Evolutionary conservation across 2,113 vertebrate species (phyloP), one percentile per base, ranked within the genome.

Genomic region (Pygoscelis antarcticus): DNA sequence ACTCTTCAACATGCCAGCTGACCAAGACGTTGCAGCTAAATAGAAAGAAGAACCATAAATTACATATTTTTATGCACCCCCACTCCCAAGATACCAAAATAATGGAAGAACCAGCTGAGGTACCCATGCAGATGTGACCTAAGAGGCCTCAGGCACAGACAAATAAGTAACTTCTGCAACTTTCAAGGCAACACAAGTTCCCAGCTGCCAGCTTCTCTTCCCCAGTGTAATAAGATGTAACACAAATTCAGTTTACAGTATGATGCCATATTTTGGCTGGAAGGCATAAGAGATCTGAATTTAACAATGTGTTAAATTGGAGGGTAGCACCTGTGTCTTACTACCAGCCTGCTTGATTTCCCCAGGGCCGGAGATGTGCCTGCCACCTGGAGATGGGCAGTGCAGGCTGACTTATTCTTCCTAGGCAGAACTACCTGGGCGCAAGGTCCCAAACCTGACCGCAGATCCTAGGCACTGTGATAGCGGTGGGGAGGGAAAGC

Each of bases 231-330:
- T 76, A 94, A 91, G 84, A 89, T 54, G 54, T 87, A 95, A 68
- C 61, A 87, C 9, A 4, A 84, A 90, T 20, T 89, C 70, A 72
- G 61, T 93, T 93, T 91, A 82, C 89, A 91, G 84, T 54, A 82
- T 9, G 82, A 82, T 69, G 74, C 81, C 62, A 49, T 52, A 91
- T 90, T 96, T 87, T 93, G 58, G 87, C 94, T 85, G 57, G 83
- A 92, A 89, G 95, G 91, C 91, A 85, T 65, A 82, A 82, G 87
- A 93, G 80, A 85, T 32, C 61, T 27, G 74, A 85, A 89, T 87
- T 89, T 87, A 96, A 92, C 96, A 87, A 72, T 4, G 80, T 87
- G 74, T 82, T 95, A 91, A 94, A 95, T 76, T 89, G 65, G 52
- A 87, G 69, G 8, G 54, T 32, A 86, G 83, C 89, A 85, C 94